A percentile compares a stretch with the other conserved stretches of the same genome.
Evolutionary conservation across 2,888 invertebrate species (phyloP).

Genomic region (Hypercompe scribonia): DNA sequence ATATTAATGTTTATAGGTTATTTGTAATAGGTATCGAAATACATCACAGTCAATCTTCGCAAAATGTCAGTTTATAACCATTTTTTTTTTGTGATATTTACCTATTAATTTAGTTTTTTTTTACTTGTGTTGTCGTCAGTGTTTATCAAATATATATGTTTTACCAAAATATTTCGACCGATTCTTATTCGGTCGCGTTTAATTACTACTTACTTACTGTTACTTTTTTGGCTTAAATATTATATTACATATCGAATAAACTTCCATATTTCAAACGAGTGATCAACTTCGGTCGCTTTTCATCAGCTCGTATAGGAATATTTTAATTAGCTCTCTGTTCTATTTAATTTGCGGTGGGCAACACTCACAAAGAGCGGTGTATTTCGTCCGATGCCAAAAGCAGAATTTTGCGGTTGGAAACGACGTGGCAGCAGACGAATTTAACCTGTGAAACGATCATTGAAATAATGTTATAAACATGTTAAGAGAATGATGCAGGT

Average conservation of each 20-base stretch:
- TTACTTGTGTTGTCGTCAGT: neutral
- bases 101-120: neutral
- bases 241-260: slow-evolving; percentile 12
- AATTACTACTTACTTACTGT: neutral
- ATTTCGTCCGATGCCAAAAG: slow-evolving; percentile 73
- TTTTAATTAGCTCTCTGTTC: slow-evolving; percentile 76
- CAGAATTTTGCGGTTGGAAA: slow-evolving; percentile 73
- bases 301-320: slow-evolving; percentile 60
- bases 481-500: slow-evolving; percentile 49
- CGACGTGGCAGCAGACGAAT: slow-evolving; percentile 64
- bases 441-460: slow-evolving; percentile 62
- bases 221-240: neutral
- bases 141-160: slow-evolving; percentile 18
- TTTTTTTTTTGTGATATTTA: too few relatives aligned
- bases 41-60: neutral
- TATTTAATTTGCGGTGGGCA: slow-evolving; percentile 77
- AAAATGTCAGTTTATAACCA: too few relatives aligned
- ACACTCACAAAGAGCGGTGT: slow-evolving; percentile 65
- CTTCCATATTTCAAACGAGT: slow-evolving; percentile 36
- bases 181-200: slow-evolving; percentile 3
- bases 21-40: neutral
- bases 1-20: neutral
- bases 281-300: slow-evolving; percentile 56
- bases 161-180: slow-evolving; percentile 14
- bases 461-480: slow-evolving; percentile 69